phyloP scores from a whole-genome alignment of 2,888 invertebrate species.

The Mesochorus sp. region DNA sequence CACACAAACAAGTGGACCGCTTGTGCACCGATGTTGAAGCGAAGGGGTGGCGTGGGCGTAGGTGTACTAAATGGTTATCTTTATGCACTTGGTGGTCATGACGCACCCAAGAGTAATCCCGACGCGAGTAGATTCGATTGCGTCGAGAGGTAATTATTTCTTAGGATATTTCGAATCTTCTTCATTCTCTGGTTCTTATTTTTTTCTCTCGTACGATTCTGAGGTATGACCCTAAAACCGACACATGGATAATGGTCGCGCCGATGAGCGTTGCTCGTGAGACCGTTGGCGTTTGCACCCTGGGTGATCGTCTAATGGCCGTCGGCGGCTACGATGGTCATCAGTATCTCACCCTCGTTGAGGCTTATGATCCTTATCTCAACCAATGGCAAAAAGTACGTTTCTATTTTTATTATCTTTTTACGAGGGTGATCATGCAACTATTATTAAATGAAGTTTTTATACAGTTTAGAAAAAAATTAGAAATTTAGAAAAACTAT shows the following conservation, averaged over 20 bases:
- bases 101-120: slow-evolving; percentile 94
- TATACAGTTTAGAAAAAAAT: neutral
- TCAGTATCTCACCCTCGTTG: slow-evolving; percentile 93
- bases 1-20: slow-evolving; percentile 91
- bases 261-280: slow-evolving; percentile 92
- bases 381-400: slow-evolving; percentile 88
- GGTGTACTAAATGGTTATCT: slow-evolving; percentile 94
- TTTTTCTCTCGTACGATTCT: too few species aligned
- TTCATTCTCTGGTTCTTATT: too few species aligned
- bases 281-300: slow-evolving; percentile 93
- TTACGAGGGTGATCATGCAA: too few species aligned
- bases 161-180: slow-evolving; percentile 79
- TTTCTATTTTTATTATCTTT: slow-evolving; percentile 15
- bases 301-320: slow-evolving; percentile 92
- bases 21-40: slow-evolving; percentile 93
- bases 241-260: slow-evolving; percentile 94
- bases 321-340: slow-evolving; percentile 97
- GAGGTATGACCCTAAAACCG: slow-evolving; percentile 88
- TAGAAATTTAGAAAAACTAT: neutral
- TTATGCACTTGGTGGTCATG: slow-evolving; percentile 97
- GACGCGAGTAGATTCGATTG: slow-evolving; percentile 92
- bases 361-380: slow-evolving; percentile 93
- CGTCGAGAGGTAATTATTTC: slow-evolving; percentile 90
- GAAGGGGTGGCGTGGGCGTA: slow-evolving; percentile 95
- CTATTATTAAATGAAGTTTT: neutral